Evolutionary conservation across 2,888 invertebrate genomes (phyloP), one percentile per base, ranked within the genome.

Genomic region (Apodemia duryi): DNA sequence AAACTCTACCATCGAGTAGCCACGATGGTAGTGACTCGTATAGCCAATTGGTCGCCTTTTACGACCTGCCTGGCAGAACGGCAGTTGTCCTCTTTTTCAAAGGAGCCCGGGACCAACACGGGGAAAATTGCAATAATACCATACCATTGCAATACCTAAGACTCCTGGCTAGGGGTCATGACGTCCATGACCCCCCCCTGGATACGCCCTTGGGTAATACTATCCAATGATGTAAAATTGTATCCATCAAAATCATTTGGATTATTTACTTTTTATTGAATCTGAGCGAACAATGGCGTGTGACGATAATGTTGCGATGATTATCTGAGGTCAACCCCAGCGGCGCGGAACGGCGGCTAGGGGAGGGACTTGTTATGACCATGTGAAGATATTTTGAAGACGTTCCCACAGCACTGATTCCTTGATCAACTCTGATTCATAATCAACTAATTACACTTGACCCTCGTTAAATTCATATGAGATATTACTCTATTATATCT

Each of bases 351-450:
- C 89, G 86, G 78, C 84, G 86, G 88, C 88, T 82, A 78, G 86
- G 88, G 87, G 86, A 84, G 80, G 46, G 77, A 81, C 84, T 85
- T 86, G 83, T 82, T 84, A 85, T 64, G 63, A 65, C 68, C 89
- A 91, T 91, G 91, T 89, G 91, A 91, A 91, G 90, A 91, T 73
- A 79, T 87, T 88, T 86, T 83, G 81, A 89, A 89, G 88, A 87
- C 85, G 88, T 90, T 91, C 91, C 90, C 91, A 91, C 91, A 75
- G 83, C 86, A 83, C 84, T 87, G 90, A 89, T 89, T 88, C 81
- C 83, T 84, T 81, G 84, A 86, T 88, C 85, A 85, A 81, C 85
- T 84, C 83, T 84, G 86, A 88, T 88, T 88, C 88, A 86, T 89
- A 86, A 86, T 80, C 78, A 82, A 80, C 82, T 88, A 86, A 90